Evolutionary conservation across 2,888 invertebrate genomes (phyloP), one percentile per base, ranked within the genome.

Genomic region (Mesorhabditis belari): DNA sequence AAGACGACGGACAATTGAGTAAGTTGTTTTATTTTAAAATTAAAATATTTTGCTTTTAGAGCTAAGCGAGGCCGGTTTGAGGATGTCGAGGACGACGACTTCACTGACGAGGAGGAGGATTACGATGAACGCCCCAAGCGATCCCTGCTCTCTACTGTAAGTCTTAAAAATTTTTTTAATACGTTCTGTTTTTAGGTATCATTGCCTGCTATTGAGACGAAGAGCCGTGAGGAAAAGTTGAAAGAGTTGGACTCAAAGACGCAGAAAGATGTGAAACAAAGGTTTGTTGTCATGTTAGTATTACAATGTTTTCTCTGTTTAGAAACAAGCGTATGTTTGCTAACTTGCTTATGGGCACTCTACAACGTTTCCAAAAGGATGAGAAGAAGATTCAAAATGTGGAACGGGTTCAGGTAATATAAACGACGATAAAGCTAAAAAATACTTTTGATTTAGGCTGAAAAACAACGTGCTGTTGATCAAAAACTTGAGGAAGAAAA

Each of bases 281-380:
- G 78, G 78, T 78, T 17, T 21, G 6, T 24, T n/a, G 12, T 2
- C 26, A 17, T 6, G 12, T 21, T 25, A 2, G 9, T 29, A n/a
- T 44, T 56, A 12, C 21, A 2, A 23, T 17, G n/a, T 55, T 55
- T 12, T 3, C 3, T 0, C 19, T 44, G 68, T 80, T 61, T 69
- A 83, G 95, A 70, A 96, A 96, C 83, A 87, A 90, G 67, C 87
- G 96, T 61, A 95, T 98, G 89, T 95, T 98, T 84, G 94, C 95
- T 6, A 73, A 68, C 50, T 89, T 93, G 23, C 85, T 98, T 51
- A 83, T 96, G 58, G 95, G 96, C 4, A 96, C 96, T 17, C 83
- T 98, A 73, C 91, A 93, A 81, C 91, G 91, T 82, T 96, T 96
- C 82, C 89, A 92, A 77, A 90, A 91, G 80, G 94, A 95, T 81